Base-by-base conservation (phyloP, 2,888 invertebrate genomes). In the Operophtera brumata region DNA sequence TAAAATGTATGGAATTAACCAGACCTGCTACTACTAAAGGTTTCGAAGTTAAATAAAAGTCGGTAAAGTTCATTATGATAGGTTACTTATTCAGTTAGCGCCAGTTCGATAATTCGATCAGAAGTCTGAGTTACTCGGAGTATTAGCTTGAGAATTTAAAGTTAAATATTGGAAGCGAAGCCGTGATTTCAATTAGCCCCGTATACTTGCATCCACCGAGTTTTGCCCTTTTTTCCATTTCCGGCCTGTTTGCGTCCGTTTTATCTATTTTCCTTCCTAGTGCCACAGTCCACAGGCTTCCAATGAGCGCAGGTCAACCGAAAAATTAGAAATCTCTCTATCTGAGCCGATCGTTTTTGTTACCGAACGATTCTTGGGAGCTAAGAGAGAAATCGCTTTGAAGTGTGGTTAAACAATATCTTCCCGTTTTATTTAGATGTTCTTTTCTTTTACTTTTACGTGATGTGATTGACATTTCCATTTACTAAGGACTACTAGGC, bases 301-400 rank as follows among this genome's bases (percentile, higher is more conserved):
- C 51, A 57, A 52, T 69, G 66, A 63, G 68, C 70, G 74, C 78
- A 77, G 78, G 77, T 83, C 84, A 72, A 84, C 77, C 85, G 84
- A 77, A 79, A 85, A 86, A 86, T 86, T 84, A 81, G 83, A 84
- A 84, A 84, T 80, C 84, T 82, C 81, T 85, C 79, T 76, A 80
- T 83, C 77, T 65, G 62, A 72, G 66, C 66, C 74, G 68, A 78
- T 76, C 77, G 75, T 73, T 70, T 67, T 66, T 71, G 71, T 67
- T 64, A 67, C 60, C 64, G 64, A 70, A 66, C 67, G 63, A 65
- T 65, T 64, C 57, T 61, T 52, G 49, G 25, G 40, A 54, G 37
- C 43, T 51, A 44, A 47, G 39, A 35, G 43, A 47, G 41, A 30
- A 47, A 59, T 57, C 43, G 35, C 51, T 57, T 58, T 52, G 36